Conservation (phyloP, 2,888 invertebrate genomes). For the Thymelicus sylvestris region DNA sequence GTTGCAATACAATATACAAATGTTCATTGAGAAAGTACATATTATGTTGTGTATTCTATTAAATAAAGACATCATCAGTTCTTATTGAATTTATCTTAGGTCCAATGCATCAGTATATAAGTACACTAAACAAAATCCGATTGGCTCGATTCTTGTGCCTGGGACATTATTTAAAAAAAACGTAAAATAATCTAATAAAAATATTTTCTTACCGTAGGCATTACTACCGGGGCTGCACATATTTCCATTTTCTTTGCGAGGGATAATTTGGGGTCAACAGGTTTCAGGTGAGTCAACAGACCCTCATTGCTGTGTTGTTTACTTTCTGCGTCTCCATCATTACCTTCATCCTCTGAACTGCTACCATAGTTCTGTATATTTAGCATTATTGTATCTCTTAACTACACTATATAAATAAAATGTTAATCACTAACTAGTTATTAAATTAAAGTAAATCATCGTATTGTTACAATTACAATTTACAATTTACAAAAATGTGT, state of each 20-base stretch:
- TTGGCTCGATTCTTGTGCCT: no score
- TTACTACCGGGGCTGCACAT: conserved; percentile 93
- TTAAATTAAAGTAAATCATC: neutral
- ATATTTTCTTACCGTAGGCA: conserved; percentile 87
- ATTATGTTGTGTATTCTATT: no score
- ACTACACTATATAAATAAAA: neutral
- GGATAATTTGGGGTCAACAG: conserved; percentile 84
- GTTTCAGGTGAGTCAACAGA: conserved; percentile 81
- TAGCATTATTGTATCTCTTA: conserved; percentile 81
- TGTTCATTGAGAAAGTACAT: no score
- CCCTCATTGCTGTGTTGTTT: conserved; percentile 69
- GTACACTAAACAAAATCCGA: no score
- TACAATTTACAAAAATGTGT: neutral
- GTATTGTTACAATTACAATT: no score
- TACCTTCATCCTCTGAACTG: conserved; percentile 88
- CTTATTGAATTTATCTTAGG: no score
- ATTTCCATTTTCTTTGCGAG: conserved; percentile 87
- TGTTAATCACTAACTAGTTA: neutral
- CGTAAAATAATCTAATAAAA: neutral
- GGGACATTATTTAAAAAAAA: neutral
- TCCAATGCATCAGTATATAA: no score
- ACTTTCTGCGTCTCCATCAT: conserved; percentile 67
- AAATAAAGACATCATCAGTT: no score
- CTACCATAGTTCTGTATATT: conserved; percentile 90
- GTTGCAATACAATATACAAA: neutral